These are phyloP conservation scores for Syritta pipiens DNA, from an alignment of 2,888 invertebrate genomes.

Conservation along the genomic window DNA sequence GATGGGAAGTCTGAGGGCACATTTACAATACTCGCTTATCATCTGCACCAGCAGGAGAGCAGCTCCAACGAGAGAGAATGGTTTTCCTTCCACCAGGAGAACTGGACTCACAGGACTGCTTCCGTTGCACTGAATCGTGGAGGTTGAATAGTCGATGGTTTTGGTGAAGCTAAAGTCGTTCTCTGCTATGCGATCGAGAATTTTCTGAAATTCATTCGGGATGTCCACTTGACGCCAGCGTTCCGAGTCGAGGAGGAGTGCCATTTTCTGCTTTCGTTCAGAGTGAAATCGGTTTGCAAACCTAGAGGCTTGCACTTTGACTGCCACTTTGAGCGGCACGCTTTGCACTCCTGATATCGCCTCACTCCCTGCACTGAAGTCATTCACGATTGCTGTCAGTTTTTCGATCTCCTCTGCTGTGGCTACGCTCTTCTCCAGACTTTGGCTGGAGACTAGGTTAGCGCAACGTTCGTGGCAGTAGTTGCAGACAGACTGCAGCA, in stretches of 20 bases:
- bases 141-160: conserved; percentile 49
- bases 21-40: conserved; percentile 94
- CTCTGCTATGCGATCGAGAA: conserved; percentile 85
- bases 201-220: conserved; percentile 91
- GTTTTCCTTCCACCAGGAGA: conserved; percentile 85
- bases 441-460: conserved; percentile 90
- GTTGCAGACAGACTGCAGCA: conserved; percentile 91
- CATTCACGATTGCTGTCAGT: conserved; percentile 87
- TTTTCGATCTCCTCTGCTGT: conserved; percentile 88
- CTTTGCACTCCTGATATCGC: conserved; percentile 87
- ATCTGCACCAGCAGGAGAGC: conserved; percentile 93
- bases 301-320: conserved; percentile 92
- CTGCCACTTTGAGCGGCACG: conserved; percentile 88
- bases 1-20: conserved; percentile 87
- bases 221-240: conserved; percentile 97
- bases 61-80: conserved; percentile 88
- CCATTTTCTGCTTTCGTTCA: conserved; percentile 91
- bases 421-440: conserved; percentile 85
- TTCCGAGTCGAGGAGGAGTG: conserved; percentile 91
- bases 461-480: conserved; percentile 96
- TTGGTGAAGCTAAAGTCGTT: conserved; percentile 76
- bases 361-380: conserved; percentile 88
- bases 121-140: conserved; percentile 64
- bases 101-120: conserved; percentile 81
- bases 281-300: conserved; percentile 95